Conservation (phyloP, 2,888 invertebrate species). For the Rugalucina vietnamica region DNA sequence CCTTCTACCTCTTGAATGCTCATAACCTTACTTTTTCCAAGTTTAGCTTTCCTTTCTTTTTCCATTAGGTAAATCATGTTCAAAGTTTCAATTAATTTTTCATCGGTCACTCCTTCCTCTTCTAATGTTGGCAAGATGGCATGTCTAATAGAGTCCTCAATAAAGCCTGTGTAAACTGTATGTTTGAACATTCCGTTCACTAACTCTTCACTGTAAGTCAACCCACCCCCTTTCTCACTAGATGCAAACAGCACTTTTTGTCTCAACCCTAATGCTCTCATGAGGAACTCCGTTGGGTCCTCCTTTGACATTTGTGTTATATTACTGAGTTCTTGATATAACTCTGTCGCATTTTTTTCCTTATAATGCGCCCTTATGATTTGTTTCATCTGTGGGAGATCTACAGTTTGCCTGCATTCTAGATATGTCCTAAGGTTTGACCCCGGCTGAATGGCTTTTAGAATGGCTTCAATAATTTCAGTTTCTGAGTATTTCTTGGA, state of each 20-base stretch:
- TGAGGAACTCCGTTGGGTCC: constrained; percentile 29
- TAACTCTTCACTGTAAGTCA: constrained; percentile 13
- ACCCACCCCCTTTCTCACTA: constrained; percentile 11
- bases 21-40: neutral
- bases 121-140: neutral
- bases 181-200: constrained; percentile 32
- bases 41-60: constrained; percentile 10
- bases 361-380: constrained; percentile 28
- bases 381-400: neutral
- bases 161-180: constrained; percentile 25
- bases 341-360: constrained; percentile 39
- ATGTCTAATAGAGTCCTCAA: constrained; percentile 17
- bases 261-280: constrained; percentile 25
- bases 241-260: constrained; percentile 29
- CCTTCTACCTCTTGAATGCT: neutral
- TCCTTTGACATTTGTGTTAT: constrained; percentile 25
- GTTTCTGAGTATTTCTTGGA: neutral
- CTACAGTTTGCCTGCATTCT: constrained; percentile 26
- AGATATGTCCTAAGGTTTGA: constrained; percentile 18
- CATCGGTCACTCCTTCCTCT: neutral
- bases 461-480: neutral
- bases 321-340: constrained; percentile 32
- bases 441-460: neutral
- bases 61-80: constrained; percentile 15
- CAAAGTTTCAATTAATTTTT: neutral